Evolutionary conservation across 2,888 invertebrate genomes (phyloP).

Genomic region (Heliconius sara): DNA sequence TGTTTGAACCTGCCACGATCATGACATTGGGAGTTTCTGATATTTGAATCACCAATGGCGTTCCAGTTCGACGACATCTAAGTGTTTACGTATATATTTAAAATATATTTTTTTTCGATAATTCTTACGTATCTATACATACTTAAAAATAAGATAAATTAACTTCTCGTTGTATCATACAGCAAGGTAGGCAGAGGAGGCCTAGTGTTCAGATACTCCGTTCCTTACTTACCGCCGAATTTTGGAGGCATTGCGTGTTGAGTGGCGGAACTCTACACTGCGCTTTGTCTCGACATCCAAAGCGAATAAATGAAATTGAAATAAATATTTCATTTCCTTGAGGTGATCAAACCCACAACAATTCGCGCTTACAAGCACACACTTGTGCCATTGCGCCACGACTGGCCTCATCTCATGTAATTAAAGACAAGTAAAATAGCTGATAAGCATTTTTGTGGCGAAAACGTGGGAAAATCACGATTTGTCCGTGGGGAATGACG

Average conservation of each 20-base stretch:
- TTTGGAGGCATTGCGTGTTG: too few species aligned
- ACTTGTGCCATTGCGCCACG: too few species aligned
- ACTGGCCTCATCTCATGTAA: neutral
- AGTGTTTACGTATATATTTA: slow-evolving; percentile 14
- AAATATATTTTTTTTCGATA: neutral
- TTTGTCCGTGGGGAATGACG: slow-evolving; percentile 26
- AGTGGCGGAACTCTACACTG: too few species aligned
- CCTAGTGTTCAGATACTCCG: too few species aligned
- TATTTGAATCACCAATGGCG: slow-evolving; percentile 43
- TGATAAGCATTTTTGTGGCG: slow-evolving; percentile 5
- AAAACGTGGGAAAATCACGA: slow-evolving; percentile 32
- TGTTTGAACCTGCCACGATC: slow-evolving; percentile 78
- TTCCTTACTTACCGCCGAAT: too few species aligned
- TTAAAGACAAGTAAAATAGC: neutral
- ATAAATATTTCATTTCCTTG: too few species aligned
- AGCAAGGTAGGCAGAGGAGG: neutral
- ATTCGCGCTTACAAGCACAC: too few species aligned
- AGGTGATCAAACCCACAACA: too few species aligned
- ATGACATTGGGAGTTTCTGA: slow-evolving; percentile 68
- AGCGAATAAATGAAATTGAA: too few species aligned
- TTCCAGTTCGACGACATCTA: slow-evolving; percentile 63
- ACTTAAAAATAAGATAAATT: too few species aligned
- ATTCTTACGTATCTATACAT: too few species aligned
- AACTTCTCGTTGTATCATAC: neutral
- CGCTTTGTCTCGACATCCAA: too few species aligned